Base-by-base conservation (phyloP, 2,113 vertebrate genomes). In the Ctenodactylus gundi region DNA sequence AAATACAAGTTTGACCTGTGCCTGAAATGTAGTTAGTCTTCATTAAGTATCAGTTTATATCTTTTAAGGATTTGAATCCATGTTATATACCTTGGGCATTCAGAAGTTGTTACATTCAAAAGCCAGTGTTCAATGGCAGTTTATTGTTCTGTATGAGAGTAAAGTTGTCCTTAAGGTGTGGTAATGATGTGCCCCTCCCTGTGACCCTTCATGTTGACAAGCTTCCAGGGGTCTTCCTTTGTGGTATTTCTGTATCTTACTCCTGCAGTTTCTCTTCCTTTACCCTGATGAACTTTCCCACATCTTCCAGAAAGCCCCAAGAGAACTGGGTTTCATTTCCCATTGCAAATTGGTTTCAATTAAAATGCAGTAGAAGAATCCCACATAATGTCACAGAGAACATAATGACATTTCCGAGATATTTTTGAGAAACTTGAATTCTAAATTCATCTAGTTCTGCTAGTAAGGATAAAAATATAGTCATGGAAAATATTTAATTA, bases 341-440 rank as follows among this genome's bases (percentile, higher is more conserved):
- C 94, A 75, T 62, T 95, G 88, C 85, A 94, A 92, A 94, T 93
- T 92, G 46, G 94, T 96, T 95, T 96, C 81, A 96, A 62, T 96
- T 96, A 93, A 93, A 95, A 96, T 80, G 46, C 76, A 90, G 62
- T 95, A 88, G 90, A 94, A 94, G 82, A 96, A 96, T 95, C 34
- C 82, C 92, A 75, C 82, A 88, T 94, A 95, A 95, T 95, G 82
- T 96, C 81, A 85, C 58, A 80, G 68, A 95, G 92, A 94, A 83
- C 85, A 89, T 75, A 96, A 90, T 97, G 88, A 93, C 91, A 95
- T 97, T 97, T 96, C 91, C 85, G 95, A 96, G 95, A 94, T 92
- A 93, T 95, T 94, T 97, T 96, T 94, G 81, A 95, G 92, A 93
- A 97, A 90, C 62, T 94, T 93, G 84, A 94, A 92, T 90, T 93